Base-by-base conservation (phyloP, 2,888 invertebrate genomes). In the Chrysolina haemoptera region DNA sequence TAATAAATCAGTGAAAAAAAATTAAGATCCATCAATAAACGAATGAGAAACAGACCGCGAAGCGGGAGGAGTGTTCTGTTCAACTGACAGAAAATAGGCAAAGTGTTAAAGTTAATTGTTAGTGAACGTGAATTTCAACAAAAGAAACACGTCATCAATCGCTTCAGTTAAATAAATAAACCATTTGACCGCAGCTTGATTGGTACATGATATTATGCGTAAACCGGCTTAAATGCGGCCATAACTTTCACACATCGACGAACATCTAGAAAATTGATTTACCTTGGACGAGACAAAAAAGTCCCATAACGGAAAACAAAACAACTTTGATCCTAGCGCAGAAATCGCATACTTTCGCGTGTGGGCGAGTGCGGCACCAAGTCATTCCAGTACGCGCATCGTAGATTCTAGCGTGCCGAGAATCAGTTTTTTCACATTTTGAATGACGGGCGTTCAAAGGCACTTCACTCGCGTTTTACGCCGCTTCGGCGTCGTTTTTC, bases 231-330 rank as follows among this genome's bases (percentile, higher is more conserved):
- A 8, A 16, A 43, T 16, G 46, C 67, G 18, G 16, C 55, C 16
- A 14, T 46, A 50, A 53, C 40, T 10, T 22, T 27, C 40, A 67
- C 27, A 66, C 50, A 6, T 48, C n/a, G 46, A 62, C 8, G 46
- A 43, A 48, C 22, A 70, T 35, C 35, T 35, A 55, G 18, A 68
- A 71, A 72, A 74, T 71, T 55, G 63, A 66, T 73, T 78, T 84
- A 84, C 85, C 85, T 82, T 79, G 80, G 63, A 83, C 74, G 43
- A 84, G 80, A 80, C 85, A 86, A 68, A 79, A 80, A 70, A 85
- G 82, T 75, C 86, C 85, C 84, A 86, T 85, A 27, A 83, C 82
- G 70, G 83, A 83, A 71, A 84, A 79, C 71, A 85, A 75, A 20
- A 81, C 82, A 73, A 82, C 80, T 77, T 85, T 85, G 70, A 85